These are phyloP conservation scores for Agrilus planipennis DNA, from an alignment of 1,140 invertebrate species.

Conservation along the genomic window DNA sequence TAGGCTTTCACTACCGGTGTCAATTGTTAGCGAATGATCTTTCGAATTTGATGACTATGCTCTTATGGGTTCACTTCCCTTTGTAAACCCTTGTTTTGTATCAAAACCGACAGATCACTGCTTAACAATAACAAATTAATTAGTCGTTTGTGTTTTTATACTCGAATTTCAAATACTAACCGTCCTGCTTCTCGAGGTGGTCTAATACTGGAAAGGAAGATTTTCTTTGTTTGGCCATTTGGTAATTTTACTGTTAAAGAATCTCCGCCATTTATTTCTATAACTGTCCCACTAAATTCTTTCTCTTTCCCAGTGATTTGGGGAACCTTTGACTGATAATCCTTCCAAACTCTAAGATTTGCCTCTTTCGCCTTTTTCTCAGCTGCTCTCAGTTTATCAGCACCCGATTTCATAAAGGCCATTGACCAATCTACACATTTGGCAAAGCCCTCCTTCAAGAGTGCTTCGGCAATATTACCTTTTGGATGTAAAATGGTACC, in stretches of 20 bases:
- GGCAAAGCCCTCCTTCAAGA: slow-evolving; percentile 73
- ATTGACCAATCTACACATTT: slow-evolving; percentile 98
- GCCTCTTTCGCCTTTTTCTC: slow-evolving; percentile 78
- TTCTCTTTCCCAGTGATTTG: slow-evolving; percentile 66
- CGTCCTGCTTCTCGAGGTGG: slow-evolving; percentile 63
- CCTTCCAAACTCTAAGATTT: slow-evolving; percentile 75
- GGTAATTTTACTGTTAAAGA: slow-evolving; percentile 72
- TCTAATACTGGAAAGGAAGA: slow-evolving; percentile 91
- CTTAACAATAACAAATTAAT: too few relatives aligned
- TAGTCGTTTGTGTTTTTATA: too few relatives aligned
- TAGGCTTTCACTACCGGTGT: too few relatives aligned
- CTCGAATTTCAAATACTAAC: slow-evolving; percentile 14
- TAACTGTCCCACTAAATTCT: slow-evolving; percentile 73
- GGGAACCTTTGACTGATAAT: slow-evolving; percentile 56
- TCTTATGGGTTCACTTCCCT: too few relatives aligned
- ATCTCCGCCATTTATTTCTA: slow-evolving; percentile 93
- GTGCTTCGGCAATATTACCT: slow-evolving; percentile 88
- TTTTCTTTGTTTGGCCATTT: slow-evolving; percentile 74
- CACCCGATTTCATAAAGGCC: slow-evolving; percentile 65
- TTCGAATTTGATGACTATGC: too few relatives aligned
- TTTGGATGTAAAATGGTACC: slow-evolving; percentile 89
- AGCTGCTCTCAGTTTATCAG: slow-evolving; percentile 71
- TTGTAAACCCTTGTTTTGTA: too few relatives aligned
- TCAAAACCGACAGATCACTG: too few relatives aligned
- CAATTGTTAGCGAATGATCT: too few relatives aligned